phyloP scores from a whole-genome alignment of 1,140 invertebrate species.

The Chrysopa pallens region DNA sequence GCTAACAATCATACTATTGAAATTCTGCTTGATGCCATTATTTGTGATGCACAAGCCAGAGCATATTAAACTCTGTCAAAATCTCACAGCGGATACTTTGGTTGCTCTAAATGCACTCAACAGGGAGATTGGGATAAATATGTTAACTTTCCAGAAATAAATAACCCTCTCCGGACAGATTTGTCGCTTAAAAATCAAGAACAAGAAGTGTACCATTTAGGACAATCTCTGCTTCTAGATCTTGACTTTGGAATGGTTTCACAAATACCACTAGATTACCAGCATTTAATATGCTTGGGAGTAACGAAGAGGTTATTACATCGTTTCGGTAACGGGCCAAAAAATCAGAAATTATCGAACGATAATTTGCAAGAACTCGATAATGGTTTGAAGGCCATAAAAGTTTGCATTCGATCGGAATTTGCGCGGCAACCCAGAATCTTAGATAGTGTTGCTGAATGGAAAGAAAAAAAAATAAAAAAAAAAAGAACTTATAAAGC shows the following conservation, averaged over 20 bases:
- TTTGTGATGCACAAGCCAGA: constrained; percentile 10
- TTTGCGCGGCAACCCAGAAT: constrained; percentile 13
- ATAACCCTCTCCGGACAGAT: constrained; percentile 6
- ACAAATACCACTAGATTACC: too few species aligned
- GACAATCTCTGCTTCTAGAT: neutral
- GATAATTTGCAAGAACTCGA: too few species aligned
- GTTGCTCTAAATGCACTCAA: constrained; percentile 5
- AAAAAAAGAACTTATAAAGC: too few species aligned
- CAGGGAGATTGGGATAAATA: constrained; percentile 4
- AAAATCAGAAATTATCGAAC: too few species aligned
- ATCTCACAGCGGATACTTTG: constrained; percentile 7
- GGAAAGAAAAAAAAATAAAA: too few species aligned
- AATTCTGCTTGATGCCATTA: constrained; percentile 1
- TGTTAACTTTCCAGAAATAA: constrained; percentile 5
- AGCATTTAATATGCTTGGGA: too few species aligned
- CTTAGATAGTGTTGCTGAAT: constrained; percentile 10
- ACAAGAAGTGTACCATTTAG: neutral
- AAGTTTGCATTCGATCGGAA: constrained; percentile 10
- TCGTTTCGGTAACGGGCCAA: too few species aligned
- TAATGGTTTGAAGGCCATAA: neutral
- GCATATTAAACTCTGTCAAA: constrained; percentile 6
- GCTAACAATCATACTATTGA: neutral
- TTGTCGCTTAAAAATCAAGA: neutral
- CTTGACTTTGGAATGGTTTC: neutral
- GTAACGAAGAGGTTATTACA: too few species aligned